Evolutionary conservation across 1,140 invertebrate species (phyloP).

Genomic region (Listronotus bonariensis): DNA sequence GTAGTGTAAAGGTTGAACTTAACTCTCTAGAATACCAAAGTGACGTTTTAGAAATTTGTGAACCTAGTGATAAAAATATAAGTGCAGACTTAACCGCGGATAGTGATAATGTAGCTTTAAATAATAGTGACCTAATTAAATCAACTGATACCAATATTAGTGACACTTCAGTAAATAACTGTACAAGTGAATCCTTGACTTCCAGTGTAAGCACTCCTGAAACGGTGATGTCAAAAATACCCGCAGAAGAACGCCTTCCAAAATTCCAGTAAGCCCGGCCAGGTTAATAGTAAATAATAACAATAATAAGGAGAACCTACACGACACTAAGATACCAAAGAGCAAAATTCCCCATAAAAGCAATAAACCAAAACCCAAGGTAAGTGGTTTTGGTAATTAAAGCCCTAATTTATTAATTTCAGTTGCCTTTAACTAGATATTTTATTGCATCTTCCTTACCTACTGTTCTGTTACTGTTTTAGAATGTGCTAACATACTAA

Average conservation of each 20-base stretch:
- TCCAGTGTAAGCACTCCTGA: conserved; percentile 69
- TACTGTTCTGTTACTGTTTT: neutral
- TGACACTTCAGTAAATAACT: conserved; percentile 41
- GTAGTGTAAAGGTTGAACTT: conserved; percentile 50
- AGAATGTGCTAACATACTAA: conserved; percentile 1
- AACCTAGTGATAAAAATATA: conserved; percentile 22
- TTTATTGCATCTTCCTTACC: conserved; percentile 5
- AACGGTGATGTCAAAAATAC: conserved; percentile 59
- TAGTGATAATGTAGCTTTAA: conserved; percentile 33
- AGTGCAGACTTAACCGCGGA: conserved; percentile 10
- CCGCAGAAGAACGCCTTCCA: conserved; percentile 46
- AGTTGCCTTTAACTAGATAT: conserved; percentile 3
- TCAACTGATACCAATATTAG: conserved; percentile 44
- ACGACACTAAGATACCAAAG: conserved; percentile 52
- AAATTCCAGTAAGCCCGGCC: conserved; percentile 45
- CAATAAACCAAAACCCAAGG: conserved; percentile 42
- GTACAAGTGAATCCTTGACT: conserved; percentile 65
- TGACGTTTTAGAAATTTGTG: conserved; percentile 20
- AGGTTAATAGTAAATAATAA: conserved; percentile 40
- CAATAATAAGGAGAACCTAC: conserved; percentile 54
- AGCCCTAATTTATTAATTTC: neutral
- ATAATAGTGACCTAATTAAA: conserved; percentile 43
- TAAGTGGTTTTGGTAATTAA: conserved; percentile 32
- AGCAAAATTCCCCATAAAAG: conserved; percentile 51
- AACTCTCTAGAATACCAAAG: conserved; percentile 44